These are phyloP conservation scores for Sturnus vulgaris DNA, from an alignment of 2,113 vertebrate genomes.

Conservation along the genomic window DNA sequence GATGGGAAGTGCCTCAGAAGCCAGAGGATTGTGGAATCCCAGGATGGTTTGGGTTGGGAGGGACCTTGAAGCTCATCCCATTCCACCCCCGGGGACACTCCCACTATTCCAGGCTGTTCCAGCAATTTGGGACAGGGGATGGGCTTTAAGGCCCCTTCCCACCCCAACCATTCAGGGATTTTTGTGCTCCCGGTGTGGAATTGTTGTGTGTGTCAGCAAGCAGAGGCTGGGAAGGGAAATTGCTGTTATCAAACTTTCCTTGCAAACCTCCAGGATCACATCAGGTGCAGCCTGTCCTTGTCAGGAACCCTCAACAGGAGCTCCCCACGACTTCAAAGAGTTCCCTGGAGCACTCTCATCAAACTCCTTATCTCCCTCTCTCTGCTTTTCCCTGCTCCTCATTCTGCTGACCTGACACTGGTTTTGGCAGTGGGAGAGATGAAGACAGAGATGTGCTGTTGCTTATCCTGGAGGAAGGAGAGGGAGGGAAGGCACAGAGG, in stretches of 20 bases:
- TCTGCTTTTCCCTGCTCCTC: neutral
- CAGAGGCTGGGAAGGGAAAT: neutral
- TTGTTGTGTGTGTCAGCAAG: neutral
- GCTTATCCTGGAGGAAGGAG: neutral
- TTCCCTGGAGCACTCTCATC: neutral
- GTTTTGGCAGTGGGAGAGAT: neutral
- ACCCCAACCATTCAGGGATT: neutral
- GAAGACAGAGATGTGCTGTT: neutral
- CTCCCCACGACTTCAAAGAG: slow-evolving; percentile 6
- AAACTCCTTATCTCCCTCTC: neutral
- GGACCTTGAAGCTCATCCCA: neutral
- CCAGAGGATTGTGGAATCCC: neutral
- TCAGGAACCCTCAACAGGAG: neutral
- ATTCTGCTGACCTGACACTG: slow-evolving; percentile 16
- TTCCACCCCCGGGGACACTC: neutral
- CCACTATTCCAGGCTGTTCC: neutral
- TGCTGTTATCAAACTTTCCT: neutral
- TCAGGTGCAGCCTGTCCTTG: neutral
- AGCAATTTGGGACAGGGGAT: neutral
- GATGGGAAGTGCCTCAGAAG: neutral
- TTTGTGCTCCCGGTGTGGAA: accelerated
- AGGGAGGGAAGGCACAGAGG: neutral
- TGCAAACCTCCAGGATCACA: neutral
- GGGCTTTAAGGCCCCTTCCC: neutral
- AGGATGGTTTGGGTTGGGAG: neutral